A percentile compares a stretch with the other conserved stretches of the same genome.
Conservation (phyloP, 2,888 invertebrate genomes). For the Drosophila testacea region DNA sequence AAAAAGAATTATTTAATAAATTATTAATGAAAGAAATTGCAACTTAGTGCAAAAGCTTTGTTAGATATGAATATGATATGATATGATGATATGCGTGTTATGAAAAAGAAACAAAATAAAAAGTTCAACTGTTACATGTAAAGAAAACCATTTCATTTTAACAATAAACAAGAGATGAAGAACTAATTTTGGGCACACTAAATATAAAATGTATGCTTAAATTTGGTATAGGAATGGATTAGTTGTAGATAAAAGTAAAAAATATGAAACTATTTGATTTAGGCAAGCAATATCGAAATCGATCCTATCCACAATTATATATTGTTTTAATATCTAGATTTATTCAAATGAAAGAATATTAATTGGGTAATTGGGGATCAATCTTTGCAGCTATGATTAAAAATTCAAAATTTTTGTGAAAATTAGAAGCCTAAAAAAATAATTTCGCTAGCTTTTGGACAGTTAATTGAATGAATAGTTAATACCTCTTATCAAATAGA, state of each 20-base stretch:
- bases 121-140: constrained; percentile 74
- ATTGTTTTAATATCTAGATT: no score
- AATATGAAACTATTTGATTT: no score
- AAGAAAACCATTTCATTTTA: constrained; percentile 43
- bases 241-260: no score
- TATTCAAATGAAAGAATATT: no score
- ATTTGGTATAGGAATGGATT: no score
- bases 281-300: no score
- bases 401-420: constrained; percentile 39
- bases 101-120: constrained; percentile 47
- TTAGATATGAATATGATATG: constrained; percentile 51
- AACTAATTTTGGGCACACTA: no score
- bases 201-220: no score
- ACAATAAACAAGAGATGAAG: background rate
- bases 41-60: constrained; percentile 57
- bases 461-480: constrained; percentile 13
- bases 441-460: constrained; percentile 6
- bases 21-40: constrained; percentile 12
- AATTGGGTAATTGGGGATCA: background rate
- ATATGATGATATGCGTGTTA: constrained; percentile 54
- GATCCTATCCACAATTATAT: no score
- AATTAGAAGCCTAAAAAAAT: background rate
- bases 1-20: constrained; percentile 19
- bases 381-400: constrained; percentile 25
- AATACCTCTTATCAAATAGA: constrained; percentile 1